Conservation (phyloP, 2,797 vertebrate species). For the Muraenolepis orangiensis region DNA sequence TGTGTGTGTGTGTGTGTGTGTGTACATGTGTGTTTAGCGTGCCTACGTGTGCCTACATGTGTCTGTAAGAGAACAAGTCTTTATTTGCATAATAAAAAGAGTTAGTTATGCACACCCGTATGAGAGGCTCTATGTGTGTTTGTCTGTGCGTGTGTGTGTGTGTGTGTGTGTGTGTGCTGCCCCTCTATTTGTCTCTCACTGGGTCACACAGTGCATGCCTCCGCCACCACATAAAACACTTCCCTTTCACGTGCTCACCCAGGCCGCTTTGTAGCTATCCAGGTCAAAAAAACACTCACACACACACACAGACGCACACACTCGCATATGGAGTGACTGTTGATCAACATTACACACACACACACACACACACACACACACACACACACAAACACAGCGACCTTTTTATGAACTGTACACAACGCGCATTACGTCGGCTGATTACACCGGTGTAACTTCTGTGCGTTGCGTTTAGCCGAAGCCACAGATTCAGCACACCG, state of each 20-base stretch:
- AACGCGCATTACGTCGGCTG: conserved; percentile 31
- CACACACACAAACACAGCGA: conserved; percentile 14
- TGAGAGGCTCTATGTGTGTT: not conserved
- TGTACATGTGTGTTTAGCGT: conserved; percentile 6
- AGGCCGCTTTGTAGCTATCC: conserved; percentile 31
- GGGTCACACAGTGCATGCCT: conserved; percentile 17
- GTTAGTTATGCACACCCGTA: not conserved
- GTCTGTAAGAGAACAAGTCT: not conserved
- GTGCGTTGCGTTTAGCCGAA: conserved; percentile 49
- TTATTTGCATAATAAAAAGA: not conserved
- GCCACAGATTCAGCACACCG: conserved; percentile 48
- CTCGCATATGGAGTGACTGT: conserved; percentile 21
- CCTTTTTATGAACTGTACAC: conserved; percentile 38
- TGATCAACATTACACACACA: conserved; percentile 30
- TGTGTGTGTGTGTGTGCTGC: conserved; percentile 11
- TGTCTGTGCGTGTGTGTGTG: not conserved
- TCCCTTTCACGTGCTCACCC: conserved; percentile 31
- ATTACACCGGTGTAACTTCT: conserved; percentile 7
- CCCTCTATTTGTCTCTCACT: not conserved
- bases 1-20: conserved; percentile 2
- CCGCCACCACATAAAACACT: not conserved
- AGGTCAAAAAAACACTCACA: conserved; percentile 39
- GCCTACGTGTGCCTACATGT: conserved; percentile 26
- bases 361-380: conserved; percentile 16
- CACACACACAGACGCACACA: conserved; percentile 20